These are phyloP conservation scores for Sympetrum striolatum DNA, from an alignment of 2,888 invertebrate genomes.

Conservation along the genomic window DNA sequence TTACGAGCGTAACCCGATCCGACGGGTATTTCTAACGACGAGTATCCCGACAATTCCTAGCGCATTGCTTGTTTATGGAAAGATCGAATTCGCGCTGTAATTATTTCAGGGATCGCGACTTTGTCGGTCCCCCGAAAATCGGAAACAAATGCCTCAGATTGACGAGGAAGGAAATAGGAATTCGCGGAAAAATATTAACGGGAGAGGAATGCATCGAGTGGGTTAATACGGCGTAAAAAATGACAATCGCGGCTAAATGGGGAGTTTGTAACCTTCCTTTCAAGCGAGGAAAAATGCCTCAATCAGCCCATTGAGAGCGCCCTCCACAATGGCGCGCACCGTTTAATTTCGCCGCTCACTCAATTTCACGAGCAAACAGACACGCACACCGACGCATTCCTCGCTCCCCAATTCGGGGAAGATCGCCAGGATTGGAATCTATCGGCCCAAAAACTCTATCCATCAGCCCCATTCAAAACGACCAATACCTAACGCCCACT, in stretches of 20 bases:
- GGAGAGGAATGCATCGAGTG: not conserved
- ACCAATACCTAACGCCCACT: not conserved
- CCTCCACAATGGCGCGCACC: not conserved
- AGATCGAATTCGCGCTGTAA: too few relatives aligned
- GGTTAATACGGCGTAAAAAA: not conserved
- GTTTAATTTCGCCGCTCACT: constrained; percentile 11
- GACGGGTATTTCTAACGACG: not conserved
- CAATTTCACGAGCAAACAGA: not conserved
- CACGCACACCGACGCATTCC: not conserved
- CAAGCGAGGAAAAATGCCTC: not conserved
- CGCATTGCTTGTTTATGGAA: too few relatives aligned
- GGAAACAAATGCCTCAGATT: too few relatives aligned
- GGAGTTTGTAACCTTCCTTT: not conserved
- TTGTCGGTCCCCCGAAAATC: too few relatives aligned
- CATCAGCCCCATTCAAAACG: not conserved
- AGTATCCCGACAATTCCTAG: too few relatives aligned
- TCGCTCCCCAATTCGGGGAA: not conserved
- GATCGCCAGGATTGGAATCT: not conserved
- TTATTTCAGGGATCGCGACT: too few relatives aligned
- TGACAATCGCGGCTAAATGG: not conserved
- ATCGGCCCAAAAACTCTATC: not conserved
- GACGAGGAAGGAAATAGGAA: too few relatives aligned
- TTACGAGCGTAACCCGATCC: too few relatives aligned
- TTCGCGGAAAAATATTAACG: not conserved
- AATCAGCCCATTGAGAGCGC: not conserved